phyloP scores from a whole-genome alignment of 2,797 vertebrate species.

The Phoeniculus purpureus region DNA sequence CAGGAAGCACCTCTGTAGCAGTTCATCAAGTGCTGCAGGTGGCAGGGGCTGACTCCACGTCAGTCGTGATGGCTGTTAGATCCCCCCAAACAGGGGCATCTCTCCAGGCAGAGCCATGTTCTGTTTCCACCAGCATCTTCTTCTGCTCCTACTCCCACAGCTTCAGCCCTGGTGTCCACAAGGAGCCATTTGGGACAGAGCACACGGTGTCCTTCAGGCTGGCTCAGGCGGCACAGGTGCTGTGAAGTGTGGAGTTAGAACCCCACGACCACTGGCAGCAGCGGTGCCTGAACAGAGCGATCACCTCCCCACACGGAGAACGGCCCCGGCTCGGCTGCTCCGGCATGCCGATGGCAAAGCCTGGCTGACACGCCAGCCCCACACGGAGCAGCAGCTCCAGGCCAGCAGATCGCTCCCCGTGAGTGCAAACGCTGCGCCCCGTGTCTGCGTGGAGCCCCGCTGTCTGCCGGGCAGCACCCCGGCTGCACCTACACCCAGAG shows the following conservation, averaged over 20 bases:
- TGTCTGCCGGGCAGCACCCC: background rate
- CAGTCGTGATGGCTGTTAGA: background rate
- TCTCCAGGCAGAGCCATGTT: background rate
- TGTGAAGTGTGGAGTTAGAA: background rate
- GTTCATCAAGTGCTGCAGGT: background rate
- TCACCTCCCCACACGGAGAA: background rate
- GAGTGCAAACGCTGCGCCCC: background rate
- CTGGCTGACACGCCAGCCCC: background rate
- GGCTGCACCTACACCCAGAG: background rate
- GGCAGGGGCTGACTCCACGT: background rate
- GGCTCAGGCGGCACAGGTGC: background rate
- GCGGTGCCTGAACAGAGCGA: background rate
- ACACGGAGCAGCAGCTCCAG: background rate
- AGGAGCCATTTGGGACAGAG: background rate
- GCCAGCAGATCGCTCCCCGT: background rate
- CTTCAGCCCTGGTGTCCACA: background rate
- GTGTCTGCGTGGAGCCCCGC: too few species aligned
- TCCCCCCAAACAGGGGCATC: background rate
- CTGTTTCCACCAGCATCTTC: background rate
- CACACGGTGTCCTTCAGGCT: background rate
- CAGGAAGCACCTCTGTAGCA: background rate
- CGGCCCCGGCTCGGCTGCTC: background rate
- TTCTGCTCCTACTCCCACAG: background rate
- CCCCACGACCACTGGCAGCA: background rate
- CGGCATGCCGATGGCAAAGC: background rate